Evolutionary conservation across 2,797 vertebrate species (phyloP), one percentile per base, ranked within the genome.

Genomic region (Cirrhinus mrigala): DNA sequence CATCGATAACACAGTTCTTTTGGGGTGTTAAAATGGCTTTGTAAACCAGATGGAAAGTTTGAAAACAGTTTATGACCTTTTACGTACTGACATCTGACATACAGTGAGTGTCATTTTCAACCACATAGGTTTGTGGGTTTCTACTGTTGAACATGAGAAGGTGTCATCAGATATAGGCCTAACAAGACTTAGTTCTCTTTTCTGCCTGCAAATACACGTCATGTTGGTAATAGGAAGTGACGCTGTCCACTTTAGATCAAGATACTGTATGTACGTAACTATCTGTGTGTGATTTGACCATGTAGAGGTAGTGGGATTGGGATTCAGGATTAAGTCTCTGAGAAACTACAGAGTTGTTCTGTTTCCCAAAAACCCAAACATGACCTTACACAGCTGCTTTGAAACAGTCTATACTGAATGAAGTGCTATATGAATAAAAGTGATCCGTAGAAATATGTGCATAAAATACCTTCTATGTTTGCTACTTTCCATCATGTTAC

Each of bases 101-200:
- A 60, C n/a, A 46, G 15, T 70, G 37, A 27, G 69, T 50, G 24
- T 2, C 4, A 1, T 74, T 74, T 74, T 82, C 27, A 50, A 64
- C 40, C 69, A 37, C 54, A 62, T 14, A 3, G 22, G 37, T 52
- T 74, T 18, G 62, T 12, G 54, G 16, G 16, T 7, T 50, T 74
- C 24, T 44, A 48, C 14, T 62, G 52, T 14, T 46, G 4, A 74
- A 62, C 9, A 18, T 62, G 20, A 82, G 24, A 82, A 37, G 54
- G 18, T 27, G 22, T 9, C 14, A 7, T 24, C 6, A 82, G 64
- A 82, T 48, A n/a, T 29, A 33, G 33, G 33, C 33, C 33, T 33
- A 73, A 60, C 68, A 24, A 46, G 7, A 12, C 40, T 58, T 3
- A 33, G 54, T 82, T 82, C 81, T 74, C 81, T 22, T 82, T 82